Evolutionary conservation across 2,113 vertebrate genomes (phyloP).

Genomic region (Scartelaos histophorus): DNA sequence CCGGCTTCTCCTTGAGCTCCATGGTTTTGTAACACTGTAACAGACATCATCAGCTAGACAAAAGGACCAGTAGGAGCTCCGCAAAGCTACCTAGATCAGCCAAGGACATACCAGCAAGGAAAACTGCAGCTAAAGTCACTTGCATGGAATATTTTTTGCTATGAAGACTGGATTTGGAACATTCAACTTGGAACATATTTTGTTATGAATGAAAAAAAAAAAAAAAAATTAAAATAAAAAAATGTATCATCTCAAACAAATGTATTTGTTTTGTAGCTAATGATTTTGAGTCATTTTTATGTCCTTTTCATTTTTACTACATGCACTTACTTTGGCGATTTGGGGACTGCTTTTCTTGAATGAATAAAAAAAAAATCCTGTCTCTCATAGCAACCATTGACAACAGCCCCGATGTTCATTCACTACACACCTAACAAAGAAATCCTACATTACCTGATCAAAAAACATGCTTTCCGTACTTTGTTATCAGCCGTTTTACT

Average conservation of each 20-base stretch:
- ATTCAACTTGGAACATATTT: neutral
- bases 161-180: too few relatives aligned
- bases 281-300: neutral
- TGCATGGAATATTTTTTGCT: neutral
- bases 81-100: conserved; percentile 13
- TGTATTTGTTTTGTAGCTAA: too few relatives aligned
- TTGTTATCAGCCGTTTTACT: neutral
- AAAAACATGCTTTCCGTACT: neutral
- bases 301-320: neutral
- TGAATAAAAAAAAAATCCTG: neutral
- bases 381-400: neutral
- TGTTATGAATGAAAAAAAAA: neutral
- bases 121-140: neutral
- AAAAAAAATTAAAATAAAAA: neutral
- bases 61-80: conserved; percentile 17
- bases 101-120: neutral
- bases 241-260: neutral
- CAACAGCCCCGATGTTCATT: neutral
- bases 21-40: conserved; percentile 18
- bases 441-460: conserved; percentile 1
- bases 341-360: neutral
- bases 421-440: neutral
- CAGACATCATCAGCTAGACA: conserved; percentile 44
- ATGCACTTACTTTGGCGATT: neutral
- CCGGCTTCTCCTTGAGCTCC: conserved; percentile 42